A percentile compares a stretch with the other conserved stretches of the same genome.
Evolutionary conservation across 2,888 invertebrate genomes (phyloP).

Genomic region (Dolichomitus sp.): DNA sequence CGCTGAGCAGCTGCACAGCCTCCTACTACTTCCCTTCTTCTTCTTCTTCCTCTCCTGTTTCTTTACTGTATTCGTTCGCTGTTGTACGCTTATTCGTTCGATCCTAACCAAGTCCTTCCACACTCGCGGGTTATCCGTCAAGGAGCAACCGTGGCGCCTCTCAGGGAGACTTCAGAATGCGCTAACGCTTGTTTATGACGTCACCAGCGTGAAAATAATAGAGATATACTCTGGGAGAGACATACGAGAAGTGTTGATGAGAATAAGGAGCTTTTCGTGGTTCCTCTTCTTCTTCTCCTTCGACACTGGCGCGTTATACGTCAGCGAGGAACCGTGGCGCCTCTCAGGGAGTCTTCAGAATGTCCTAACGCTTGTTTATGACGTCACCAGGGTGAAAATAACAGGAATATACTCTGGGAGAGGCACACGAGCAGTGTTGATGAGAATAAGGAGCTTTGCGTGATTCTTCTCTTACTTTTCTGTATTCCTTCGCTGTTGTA

Average conservation of each 20-base stretch:
- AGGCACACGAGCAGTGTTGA: background rate
- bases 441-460: slow-evolving; percentile 33
- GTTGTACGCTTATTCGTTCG: background rate
- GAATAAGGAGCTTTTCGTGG: slow-evolving; percentile 33
- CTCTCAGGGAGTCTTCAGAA: background rate
- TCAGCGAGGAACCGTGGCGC: background rate
- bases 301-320: background rate
- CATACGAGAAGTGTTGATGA: background rate
- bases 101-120: background rate
- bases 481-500: too few species aligned
- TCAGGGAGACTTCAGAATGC: background rate
- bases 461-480: too few species aligned
- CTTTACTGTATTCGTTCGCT: background rate
- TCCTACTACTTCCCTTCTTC: slow-evolving; percentile 27
- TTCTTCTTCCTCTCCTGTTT: background rate
- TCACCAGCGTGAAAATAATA: background rate
- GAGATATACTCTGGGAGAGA: background rate
- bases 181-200: background rate
- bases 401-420: background rate
- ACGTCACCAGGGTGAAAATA: background rate
- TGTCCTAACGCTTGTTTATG: background rate
- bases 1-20: slow-evolving; percentile 16
- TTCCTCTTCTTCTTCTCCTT: background rate
- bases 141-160: background rate
- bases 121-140: slow-evolving; percentile 10